Evolutionary conservation across 2,113 vertebrate species (phyloP), one percentile per base, ranked within the genome.

Genomic region (Numida meleagris): DNA sequence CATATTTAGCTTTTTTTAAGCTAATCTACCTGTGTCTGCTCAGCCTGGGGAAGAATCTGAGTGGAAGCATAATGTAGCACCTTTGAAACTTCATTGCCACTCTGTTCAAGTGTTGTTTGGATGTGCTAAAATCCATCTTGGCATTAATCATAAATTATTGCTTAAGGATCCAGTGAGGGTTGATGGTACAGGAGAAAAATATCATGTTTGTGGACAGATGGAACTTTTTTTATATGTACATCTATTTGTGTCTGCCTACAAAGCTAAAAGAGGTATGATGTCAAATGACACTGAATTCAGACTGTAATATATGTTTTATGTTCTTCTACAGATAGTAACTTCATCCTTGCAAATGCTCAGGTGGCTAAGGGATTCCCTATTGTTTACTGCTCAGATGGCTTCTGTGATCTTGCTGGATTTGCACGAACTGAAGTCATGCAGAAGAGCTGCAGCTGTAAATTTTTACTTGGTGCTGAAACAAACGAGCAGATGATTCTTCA

Each of bases 371-470:
- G 99, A 82, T 99, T 99, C 95, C 99, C 99, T 65, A 99, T 99
- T 71, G 99, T 99, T 96, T 99, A 99, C 97, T 99, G 99, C 97
- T 99, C 99, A 1, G 99, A 99, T 99, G 99, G 99, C 97, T 99
- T 99, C 98, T 99, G 99, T 50, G 99, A 99, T 91, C 99, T 99
- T 82, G 98, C 99, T 59, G 99, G 99, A 65, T 99, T 99, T 96
- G 98, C 98, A 63, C 98, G 99, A 77, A 99, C 98, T 1, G 99
- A 99, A 98, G 99, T 99, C 97, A 99, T 99, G 99, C 99, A 99
- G 97, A 99, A 99, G 98, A 99, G 99, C 94, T 99, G 99, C 83
- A 98, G 99, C 89, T 99, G 99, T 95, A 99, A 99, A 97, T 99
- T 99, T 97, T 98, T 99, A 66, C 99, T 98, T 68, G 99, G 99